Percentiles rank a stretch among this genome's conserved stretches.
These are phyloP conservation scores for Charaxes varanes DNA, from an alignment of 1,140 invertebrate species.

Conservation along the genomic window DNA sequence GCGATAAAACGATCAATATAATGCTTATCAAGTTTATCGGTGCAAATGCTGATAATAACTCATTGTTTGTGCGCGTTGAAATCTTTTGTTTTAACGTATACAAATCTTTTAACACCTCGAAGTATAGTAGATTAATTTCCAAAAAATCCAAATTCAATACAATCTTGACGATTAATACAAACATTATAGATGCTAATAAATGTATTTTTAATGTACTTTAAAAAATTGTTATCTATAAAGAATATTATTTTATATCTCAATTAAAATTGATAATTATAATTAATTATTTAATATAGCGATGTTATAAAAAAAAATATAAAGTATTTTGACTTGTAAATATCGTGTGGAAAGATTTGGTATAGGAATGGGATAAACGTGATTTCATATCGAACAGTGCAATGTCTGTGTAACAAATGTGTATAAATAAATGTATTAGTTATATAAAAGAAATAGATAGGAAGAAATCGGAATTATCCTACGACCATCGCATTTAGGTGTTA, in stretches of 20 bases:
- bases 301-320: not conserved
- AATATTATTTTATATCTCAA: not conserved
- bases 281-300: not conserved
- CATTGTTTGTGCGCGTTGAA: slow-evolving; percentile 56
- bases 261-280: not conserved
- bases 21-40: slow-evolving; percentile 42
- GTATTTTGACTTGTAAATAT: slow-evolving; percentile 16
- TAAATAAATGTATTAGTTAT: slow-evolving; percentile 45
- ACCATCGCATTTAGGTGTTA: slow-evolving; percentile 58
- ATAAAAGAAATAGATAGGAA: slow-evolving; percentile 64
- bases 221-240: not conserved
- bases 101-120: too few species aligned
- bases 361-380: slow-evolving; percentile 31
- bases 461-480: slow-evolving; percentile 58
- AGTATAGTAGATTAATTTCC: too few species aligned
- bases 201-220: not conserved
- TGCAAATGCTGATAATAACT: slow-evolving; percentile 46
- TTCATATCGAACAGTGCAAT: slow-evolving; percentile 69
- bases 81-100: slow-evolving; percentile 48
- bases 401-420: slow-evolving; percentile 66
- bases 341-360: slow-evolving; percentile 34
- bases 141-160: too few species aligned
- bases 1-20: slow-evolving; percentile 54
- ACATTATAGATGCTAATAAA: too few species aligned
- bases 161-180: too few species aligned